A percentile compares a stretch with the other conserved stretches of the same genome.
Evolutionary conservation across 2,888 invertebrate genomes (phyloP).

Genomic region (Phyllotreta cruciferae): DNA sequence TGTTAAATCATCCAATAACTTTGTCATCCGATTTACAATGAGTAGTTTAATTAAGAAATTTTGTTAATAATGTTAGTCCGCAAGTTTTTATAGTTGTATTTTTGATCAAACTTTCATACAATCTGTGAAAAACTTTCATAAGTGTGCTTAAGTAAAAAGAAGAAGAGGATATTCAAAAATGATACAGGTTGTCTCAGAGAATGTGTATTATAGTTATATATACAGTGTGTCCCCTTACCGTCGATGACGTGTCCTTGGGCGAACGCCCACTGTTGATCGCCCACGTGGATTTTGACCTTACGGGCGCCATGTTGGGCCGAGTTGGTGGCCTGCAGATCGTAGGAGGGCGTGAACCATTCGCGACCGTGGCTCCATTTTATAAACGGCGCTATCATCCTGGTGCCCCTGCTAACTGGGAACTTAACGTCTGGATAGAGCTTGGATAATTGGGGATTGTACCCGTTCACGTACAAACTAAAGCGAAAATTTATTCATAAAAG

Average conservation of each 20-base stretch:
- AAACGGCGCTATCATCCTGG: constrained; percentile 67
- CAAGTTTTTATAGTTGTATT: too few species aligned
- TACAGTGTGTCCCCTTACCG: too few species aligned
- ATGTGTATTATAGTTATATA: too few species aligned
- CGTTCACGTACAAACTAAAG: constrained; percentile 76
- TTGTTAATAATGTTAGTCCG: too few species aligned
- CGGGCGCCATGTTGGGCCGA: constrained; percentile 24
- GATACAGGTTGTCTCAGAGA: too few species aligned
- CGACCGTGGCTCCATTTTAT: constrained; percentile 90
- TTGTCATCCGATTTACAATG: too few species aligned
- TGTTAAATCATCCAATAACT: too few species aligned
- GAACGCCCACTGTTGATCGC: constrained; percentile 70
- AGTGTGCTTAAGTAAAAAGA: too few species aligned
- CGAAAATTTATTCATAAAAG: background rate
- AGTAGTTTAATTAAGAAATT: too few species aligned
- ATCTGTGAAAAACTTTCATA: too few species aligned
- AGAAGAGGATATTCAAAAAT: too few species aligned
- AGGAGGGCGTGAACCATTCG: constrained; percentile 70
- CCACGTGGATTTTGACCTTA: constrained; percentile 26
- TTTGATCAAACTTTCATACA: too few species aligned
- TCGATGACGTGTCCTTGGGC: constrained; percentile 85
- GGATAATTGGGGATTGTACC: constrained; percentile 76
- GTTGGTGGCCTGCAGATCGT: constrained; percentile 26
- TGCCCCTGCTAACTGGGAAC: constrained; percentile 80
- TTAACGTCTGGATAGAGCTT: constrained; percentile 77